Evolutionary conservation across 2,888 invertebrate species (phyloP).

Genomic region (Morpho achilles): DNA sequence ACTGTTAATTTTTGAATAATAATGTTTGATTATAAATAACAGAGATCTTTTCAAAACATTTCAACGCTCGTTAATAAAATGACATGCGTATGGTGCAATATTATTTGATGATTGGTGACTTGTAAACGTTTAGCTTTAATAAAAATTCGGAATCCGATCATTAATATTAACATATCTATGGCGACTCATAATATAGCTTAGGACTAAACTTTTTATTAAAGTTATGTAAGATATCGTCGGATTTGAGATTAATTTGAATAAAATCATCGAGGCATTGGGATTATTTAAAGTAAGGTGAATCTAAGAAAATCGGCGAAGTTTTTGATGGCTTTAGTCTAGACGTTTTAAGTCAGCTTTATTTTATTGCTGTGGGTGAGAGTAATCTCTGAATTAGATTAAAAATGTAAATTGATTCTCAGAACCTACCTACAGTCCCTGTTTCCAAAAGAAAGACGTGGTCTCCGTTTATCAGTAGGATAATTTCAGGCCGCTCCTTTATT

Average conservation of each 20-base stretch:
- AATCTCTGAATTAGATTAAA: conserved; percentile 18
- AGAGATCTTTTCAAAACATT: conserved; percentile 37
- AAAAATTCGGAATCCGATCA: conserved; percentile 11
- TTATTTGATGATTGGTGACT: conserved; percentile 30
- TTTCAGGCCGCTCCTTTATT: too few relatives aligned
- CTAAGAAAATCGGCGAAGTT: conserved; percentile 19
- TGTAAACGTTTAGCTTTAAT: conserved; percentile 39
- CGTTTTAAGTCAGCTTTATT: conserved; percentile 26
- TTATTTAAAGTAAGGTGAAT: conserved; percentile 12
- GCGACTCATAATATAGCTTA: not conserved
- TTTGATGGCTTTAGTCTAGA: conserved; percentile 30
- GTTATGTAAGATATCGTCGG: not conserved
- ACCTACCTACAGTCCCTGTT: too few relatives aligned
- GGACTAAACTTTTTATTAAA: not conserved
- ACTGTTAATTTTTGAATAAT: conserved; percentile 62
- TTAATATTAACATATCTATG: too few relatives aligned
- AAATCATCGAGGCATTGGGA: conserved; percentile 10
- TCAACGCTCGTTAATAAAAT: conserved; percentile 38
- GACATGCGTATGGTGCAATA: conserved; percentile 33
- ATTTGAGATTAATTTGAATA: conserved; percentile 12
- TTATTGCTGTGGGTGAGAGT: conserved; percentile 19
- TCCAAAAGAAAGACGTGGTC: too few relatives aligned
- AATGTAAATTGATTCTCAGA: conserved; percentile 15
- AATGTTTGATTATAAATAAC: conserved; percentile 53
- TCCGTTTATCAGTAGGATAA: too few relatives aligned